phyloP scores from a whole-genome alignment of 30 jellyfish, hydroid and myxozoan species.

The Aurelia aurita complex sp. Pacific region DNA sequence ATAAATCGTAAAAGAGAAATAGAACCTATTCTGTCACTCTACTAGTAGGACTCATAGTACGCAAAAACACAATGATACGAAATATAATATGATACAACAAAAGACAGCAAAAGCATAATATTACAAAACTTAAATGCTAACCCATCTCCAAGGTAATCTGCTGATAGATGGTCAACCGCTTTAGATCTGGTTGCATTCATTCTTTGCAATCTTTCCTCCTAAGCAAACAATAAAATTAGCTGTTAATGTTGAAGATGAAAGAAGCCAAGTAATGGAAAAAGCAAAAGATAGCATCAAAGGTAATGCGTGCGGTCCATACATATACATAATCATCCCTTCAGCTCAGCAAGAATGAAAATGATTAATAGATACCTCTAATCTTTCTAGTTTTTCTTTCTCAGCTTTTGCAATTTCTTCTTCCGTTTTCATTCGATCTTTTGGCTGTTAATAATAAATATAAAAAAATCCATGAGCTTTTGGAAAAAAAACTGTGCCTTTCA shows the following conservation, averaged over 20 bases:
- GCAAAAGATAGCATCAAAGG: too few relatives aligned
- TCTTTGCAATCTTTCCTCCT: constrained; percentile 59
- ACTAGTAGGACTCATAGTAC: too few relatives aligned
- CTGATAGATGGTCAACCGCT: constrained; percentile 36
- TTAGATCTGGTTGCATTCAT: constrained; percentile 8
- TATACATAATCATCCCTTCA: too few relatives aligned
- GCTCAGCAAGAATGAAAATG: too few relatives aligned
- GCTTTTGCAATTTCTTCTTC: constrained; percentile 87
- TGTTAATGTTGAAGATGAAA: too few relatives aligned
- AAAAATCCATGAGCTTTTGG: neutral
- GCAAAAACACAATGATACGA: too few relatives aligned
- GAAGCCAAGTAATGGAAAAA: neutral
- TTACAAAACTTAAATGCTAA: neutral
- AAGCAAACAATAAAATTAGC: neutral
- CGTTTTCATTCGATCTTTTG: constrained; percentile 76
- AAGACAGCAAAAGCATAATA: too few relatives aligned
- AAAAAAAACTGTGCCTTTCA: too few relatives aligned
- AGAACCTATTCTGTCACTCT: too few relatives aligned
- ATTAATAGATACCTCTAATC: constrained; percentile 65
- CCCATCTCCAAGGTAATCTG: constrained; percentile 70
- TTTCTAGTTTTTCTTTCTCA: constrained; percentile 64
- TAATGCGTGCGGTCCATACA: too few relatives aligned
- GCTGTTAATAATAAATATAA: constrained; percentile 10
- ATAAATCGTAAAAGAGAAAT: too few relatives aligned
- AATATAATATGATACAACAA: too few relatives aligned